These are phyloP conservation scores for Eristalinus aeneus DNA, from an alignment of 2,888 invertebrate species.

Conservation along the genomic window DNA sequence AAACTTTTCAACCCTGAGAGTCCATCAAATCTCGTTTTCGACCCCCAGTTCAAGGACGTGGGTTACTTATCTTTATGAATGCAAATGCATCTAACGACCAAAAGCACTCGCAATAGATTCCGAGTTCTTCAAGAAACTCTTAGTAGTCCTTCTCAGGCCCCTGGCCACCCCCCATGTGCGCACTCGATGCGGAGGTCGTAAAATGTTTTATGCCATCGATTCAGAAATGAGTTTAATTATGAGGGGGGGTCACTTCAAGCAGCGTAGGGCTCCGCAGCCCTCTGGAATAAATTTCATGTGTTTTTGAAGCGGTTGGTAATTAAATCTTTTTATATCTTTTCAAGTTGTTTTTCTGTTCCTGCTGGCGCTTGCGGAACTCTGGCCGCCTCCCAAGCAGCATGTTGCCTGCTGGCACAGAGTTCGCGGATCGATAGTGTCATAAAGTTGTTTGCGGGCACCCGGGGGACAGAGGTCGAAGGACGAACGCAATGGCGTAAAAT, in stretches of 20 bases:
- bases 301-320: conserved; percentile 1
- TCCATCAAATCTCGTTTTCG: background rate
- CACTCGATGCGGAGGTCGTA: background rate
- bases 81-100: background rate
- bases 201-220: conserved; percentile 12
- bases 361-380: background rate
- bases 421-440: conserved; percentile 18
- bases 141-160: background rate
- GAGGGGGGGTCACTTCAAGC: background rate
- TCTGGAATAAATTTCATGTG: background rate
- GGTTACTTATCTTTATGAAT: background rate
- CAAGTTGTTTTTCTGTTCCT: background rate
- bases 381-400: background rate
- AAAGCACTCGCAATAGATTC: background rate
- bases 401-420: background rate
- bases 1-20: background rate
- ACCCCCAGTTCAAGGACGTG: background rate
- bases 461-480: background rate
- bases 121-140: background rate
- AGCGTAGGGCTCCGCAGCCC: background rate
- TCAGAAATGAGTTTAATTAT: conserved; percentile 6
- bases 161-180: background rate
- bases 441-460: conserved; percentile 1
- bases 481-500: background rate
- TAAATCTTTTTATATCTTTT: background rate